These are phyloP conservation scores for Cosmopolites sordidus DNA, from an alignment of 2,888 invertebrate genomes.

Conservation along the genomic window DNA sequence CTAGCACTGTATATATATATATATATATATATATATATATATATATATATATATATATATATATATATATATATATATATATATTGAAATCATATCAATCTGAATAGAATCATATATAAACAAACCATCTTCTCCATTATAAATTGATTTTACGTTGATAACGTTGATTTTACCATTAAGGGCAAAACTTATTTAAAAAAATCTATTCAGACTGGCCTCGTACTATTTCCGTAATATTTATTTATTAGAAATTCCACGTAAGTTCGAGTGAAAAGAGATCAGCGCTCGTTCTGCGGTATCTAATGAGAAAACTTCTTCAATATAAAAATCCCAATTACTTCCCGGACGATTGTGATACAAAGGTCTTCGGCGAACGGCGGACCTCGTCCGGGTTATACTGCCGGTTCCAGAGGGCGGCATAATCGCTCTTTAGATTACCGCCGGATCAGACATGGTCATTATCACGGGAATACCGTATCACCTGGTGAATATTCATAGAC, in stretches of 20 bases:
- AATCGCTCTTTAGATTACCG: slow-evolving; percentile 21
- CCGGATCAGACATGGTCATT: slow-evolving; percentile 27
- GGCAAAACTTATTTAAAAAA: no score
- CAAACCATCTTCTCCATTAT: no score
- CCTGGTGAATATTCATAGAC: slow-evolving; percentile 54
- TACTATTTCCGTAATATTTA: neutral
- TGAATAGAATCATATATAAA: no score
- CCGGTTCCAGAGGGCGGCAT: slow-evolving; percentile 21
- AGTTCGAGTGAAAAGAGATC: slow-evolving; percentile 10
- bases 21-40: no score
- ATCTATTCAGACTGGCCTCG: no score
- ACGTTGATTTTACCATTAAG: no score
- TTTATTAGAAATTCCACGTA: slow-evolving; percentile 19
- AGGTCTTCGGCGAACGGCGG: neutral
- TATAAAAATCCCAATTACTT: slow-evolving; percentile 26
- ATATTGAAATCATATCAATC: no score
- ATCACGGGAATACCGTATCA: slow-evolving; percentile 43
- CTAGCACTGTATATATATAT: no score
- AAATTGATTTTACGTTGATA: no score
- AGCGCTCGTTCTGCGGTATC: slow-evolving; percentile 10
- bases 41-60: no score
- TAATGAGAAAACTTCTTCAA: slow-evolving; percentile 29
- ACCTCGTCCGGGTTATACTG: slow-evolving; percentile 13
- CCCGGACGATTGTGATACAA: neutral
- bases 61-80: no score